Base-by-base conservation (phyloP, 2,113 vertebrate species). In the Lutjanus erythropterus region DNA sequence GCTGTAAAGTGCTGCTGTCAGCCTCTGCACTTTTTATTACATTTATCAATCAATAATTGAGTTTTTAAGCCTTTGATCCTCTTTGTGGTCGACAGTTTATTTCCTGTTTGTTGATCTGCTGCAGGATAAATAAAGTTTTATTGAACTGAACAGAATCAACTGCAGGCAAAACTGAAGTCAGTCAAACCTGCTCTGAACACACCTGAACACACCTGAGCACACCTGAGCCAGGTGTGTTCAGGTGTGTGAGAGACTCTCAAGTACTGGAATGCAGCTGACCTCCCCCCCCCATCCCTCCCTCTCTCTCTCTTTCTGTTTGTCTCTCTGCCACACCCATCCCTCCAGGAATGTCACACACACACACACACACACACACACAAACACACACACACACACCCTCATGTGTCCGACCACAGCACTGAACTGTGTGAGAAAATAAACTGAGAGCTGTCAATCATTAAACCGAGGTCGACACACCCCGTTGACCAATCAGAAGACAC, bases 361-460 rank as follows among this genome's bases (percentile, higher is more conserved):
- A 56, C 39, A 68, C 64, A 66, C 18, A 60, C 65, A 41, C 55
- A 68, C 66, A 52, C 71, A 64, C 60, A 64, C 66, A 69, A 78
- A 70, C 46, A 41, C 14, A 61, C 16, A 60, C 44, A 65, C 56
- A 69, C 52, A 69, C 65, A 46, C 62, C 9, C 27, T 10, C 27
- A 49, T 53, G 21, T 46, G 46, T 42, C 33, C 18, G 7, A 71
- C 78, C 74, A 52, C 73, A 80, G 52, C 2, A 47, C 67, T 21
- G 33, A 29, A 41, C 37, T 31, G 52, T 59, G 70, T 61, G 35
- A 70, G 23, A 81, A 69, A 79, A 79, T 27, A 70, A 78, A 80
- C 37, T 1, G 35, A 39, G 2, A 71, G 66, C 60, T 60, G 82
- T 87, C 88, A 90, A 78, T 90, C 85, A 86, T 83, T 44, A 76